Base-by-base conservation (phyloP, 1,140 invertebrate species). In the Drosophila insularis region DNA sequence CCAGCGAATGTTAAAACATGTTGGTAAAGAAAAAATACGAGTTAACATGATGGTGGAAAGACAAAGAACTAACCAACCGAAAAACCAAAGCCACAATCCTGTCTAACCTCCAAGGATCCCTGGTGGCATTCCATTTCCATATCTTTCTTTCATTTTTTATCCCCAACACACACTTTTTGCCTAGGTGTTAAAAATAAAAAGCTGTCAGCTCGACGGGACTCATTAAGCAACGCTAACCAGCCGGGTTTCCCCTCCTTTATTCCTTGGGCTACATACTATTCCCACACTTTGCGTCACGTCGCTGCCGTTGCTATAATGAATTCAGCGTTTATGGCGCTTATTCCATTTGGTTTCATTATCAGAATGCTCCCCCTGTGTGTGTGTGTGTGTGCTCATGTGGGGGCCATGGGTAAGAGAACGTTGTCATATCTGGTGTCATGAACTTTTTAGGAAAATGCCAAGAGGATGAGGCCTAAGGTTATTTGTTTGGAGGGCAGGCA, bases 241-340 rank as follows among this genome's bases (percentile, higher is more conserved):
- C 43, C 43, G 17, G 8, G 10, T 19, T 58, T 61, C 37, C 46
- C 31, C 55, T 27, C 32, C 43, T 10, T 27, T 40, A 31, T 27
- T 7, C 54, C n/a, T 37, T 37, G 35, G 35, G 35, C 35, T 8
- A 37, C 35, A 11, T 37, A 37, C 35, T 32, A 27, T 50, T 14
- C 46, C 13, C 14, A 14, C 8, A 10, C 37, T 17, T 7, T 37
- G 79, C 74, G 84, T 80, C 80, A 89, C 84, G 84, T 89, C 77
- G 67, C 70, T 79, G 64, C 63, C 80, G 75, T 89, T 89, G 71
- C 61, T 71, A 74, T 82, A 90, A 90, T 90, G 87, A 90, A 90
- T 90, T 90, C 87, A 90, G 82, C 87, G 82, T 90, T 90, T 90
- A 90, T 90, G 75, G 81, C 85, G 87, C 82, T 90, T 90, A 90